These are phyloP conservation scores for Amblyjoppa proteus DNA, from an alignment of 2,888 invertebrate species.

Conservation along the genomic window DNA sequence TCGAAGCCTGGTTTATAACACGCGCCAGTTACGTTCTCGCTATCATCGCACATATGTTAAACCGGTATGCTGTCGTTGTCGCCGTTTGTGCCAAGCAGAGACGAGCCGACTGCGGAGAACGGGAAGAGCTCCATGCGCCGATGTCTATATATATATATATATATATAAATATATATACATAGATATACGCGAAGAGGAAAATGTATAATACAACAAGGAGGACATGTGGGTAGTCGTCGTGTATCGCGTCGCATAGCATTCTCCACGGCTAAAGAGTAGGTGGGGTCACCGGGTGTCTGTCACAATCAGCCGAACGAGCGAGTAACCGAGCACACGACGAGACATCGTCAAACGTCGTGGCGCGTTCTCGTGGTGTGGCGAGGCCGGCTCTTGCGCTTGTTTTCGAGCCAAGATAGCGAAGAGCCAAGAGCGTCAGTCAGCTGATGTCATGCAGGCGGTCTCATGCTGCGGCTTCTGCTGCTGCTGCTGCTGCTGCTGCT, in stretches of 20 bases:
- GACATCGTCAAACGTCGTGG: conserved; percentile 21
- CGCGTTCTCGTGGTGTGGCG: conserved; percentile 4
- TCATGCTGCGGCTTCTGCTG: conserved; percentile 20
- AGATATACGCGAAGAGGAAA: conserved; percentile 11
- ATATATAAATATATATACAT: background rate
- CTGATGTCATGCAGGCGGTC: conserved; percentile 71
- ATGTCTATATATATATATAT: background rate
- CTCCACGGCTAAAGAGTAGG: conserved; percentile 39
- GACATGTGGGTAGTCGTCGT: conserved; percentile 48
- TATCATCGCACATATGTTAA: conserved; percentile 1
- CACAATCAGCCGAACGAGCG: conserved; percentile 65
- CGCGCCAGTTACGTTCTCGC: conserved; percentile 1
- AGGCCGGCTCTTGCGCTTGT: conserved; percentile 62
- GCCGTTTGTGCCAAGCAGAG: conserved; percentile 19
- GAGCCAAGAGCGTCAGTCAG: conserved; percentile 72
- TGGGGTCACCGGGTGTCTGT: conserved; percentile 66
- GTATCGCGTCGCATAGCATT: conserved; percentile 25
- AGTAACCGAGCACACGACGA: conserved; percentile 25
- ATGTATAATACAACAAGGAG: conserved; percentile 19
- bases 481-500: conserved; percentile 6
- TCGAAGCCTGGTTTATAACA: background rate
- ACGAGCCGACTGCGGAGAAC: conserved; percentile 24
- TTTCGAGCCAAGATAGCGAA: conserved; percentile 67
- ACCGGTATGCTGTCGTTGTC: conserved; percentile 1
- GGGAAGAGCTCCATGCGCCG: background rate